Evolutionary conservation across 2,113 vertebrate genomes (phyloP), one percentile per base, ranked within the genome.

Genomic region (Chionis minor): DNA sequence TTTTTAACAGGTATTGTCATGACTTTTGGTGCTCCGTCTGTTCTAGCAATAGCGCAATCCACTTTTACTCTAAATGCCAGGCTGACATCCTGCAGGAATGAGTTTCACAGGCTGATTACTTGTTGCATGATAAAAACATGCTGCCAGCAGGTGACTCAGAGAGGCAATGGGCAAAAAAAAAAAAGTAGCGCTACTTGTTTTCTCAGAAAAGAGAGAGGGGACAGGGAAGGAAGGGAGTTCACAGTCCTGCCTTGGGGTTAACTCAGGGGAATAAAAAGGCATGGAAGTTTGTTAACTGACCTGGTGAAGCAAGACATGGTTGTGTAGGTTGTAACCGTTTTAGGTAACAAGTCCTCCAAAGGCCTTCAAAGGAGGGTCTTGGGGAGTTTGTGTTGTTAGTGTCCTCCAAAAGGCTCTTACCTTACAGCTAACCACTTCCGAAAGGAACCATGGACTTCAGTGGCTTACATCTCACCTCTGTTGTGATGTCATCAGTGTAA

Each of bases 401-500:
- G 17, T 61, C 85, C 66, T 63, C 17, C 13, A 78, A 35, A 90
- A 91, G 19, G 55, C 32, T 71, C 87, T 61, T 45, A n/a, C 52
- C 42, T 85, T 55, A 54, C 9, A 5, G 9, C 22, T 55, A 62
- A 81, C 24, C 49, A 26, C 23, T 4, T 5, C n/a, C 44, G 4
- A 80, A 94, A 93, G 26, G 54, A 80, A 59, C 77, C 42, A 59
- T 16, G n/a, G 59, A 63, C 14, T 51, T 79, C 32, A 49, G 58
- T 24, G 2, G 3, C 45, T 92, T 42, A 75, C 38, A 81, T 80
- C 15, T 92, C 81, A 95, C 97, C 96, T 97, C 97, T 95, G 71
- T n/a, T 62, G 71, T 98, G 96, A 97, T 96, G 95, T 97, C 97
- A 98, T 97, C 98, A 97, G 94, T 88, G 77, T 87, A 90, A 97